These are phyloP conservation scores for Rutpela maculata DNA, from an alignment of 2,888 invertebrate species.

Conservation along the genomic window DNA sequence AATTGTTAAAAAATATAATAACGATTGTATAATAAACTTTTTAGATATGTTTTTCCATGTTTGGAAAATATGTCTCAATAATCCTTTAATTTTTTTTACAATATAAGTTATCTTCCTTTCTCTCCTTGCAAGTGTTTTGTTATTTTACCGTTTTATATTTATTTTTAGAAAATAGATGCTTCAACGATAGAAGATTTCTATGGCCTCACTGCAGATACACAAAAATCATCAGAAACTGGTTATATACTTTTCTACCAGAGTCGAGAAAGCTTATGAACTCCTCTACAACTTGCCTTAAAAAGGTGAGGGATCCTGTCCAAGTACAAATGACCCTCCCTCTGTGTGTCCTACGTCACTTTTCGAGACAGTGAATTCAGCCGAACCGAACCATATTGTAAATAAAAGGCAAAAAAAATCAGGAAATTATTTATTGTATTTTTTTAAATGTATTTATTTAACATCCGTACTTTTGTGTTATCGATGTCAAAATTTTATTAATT, in stretches of 20 bases:
- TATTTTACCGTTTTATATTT: conserved; percentile 35
- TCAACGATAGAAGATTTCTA: conserved; percentile 99
- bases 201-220: conserved; percentile 98
- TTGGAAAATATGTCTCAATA: too few species aligned
- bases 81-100: too few species aligned
- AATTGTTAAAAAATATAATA: too few species aligned
- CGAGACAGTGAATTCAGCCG: conserved; percentile 37
- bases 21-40: too few species aligned
- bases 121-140: neutral
- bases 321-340: conserved; percentile 51
- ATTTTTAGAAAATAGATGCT: conserved; percentile 96
- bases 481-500: conserved; percentile 35
- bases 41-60: too few species aligned
- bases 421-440: conserved; percentile 54
- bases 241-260: conserved; percentile 99
- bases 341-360: conserved; percentile 34
- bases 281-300: conserved; percentile 51
- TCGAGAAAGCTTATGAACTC: conserved; percentile 72
- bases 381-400: conserved; percentile 47
- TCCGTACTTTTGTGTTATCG: conserved; percentile 45
- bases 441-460: conserved; percentile 48
- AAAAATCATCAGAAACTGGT: conserved; percentile 99
- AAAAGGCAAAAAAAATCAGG: conserved; percentile 47
- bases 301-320: conserved; percentile 46
- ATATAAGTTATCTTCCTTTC: too few species aligned